Base-by-base conservation (phyloP, 2,797 vertebrate genomes). In the Gymnodraco acuticeps region DNA sequence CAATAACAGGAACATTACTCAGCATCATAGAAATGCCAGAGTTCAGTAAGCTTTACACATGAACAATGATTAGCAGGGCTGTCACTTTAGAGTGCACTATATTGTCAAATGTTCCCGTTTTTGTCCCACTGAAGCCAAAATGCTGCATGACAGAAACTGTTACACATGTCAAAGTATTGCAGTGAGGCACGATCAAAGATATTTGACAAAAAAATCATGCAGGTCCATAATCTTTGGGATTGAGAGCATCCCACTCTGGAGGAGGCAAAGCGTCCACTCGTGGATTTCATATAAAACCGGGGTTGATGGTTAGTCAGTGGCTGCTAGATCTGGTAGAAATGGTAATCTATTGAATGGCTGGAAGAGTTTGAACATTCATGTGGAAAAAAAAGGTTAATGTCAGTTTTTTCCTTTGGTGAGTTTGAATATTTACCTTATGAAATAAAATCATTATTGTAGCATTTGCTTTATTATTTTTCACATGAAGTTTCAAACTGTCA, bases 161-260 rank as follows among this genome's bases (percentile, higher is more conserved):
- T 61, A 48, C n/a, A 66, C 2, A 0, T 27, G 23, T 54, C 51
- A 59, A 73, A 84, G 19, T 56, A 74, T 70, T 82, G 10, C 64
- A 56, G 15, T 23, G 78, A 23, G 66, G 70, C 3, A 43, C 51
- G 2, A 69, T 53, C 33, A 65, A 75, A 45, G 10, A 66, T 46
- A 17, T 66, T 5, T 23, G 13, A 81, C n/a, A 59, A 65, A 70
- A 70, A 75, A 80, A 46, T 82, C 73, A 56, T 80, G 68, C 64
- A 81, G 68, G 65, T 90, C 74, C 58, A 15, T 75, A 54, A 81
- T 91, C 88, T 92, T 93, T 92, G 88, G 90, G 66, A 70, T 83
- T 64, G 65, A 59, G 56, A 73, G 66, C 47, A 12, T 70, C 70
- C 59, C 73, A 3, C 64, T 78, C 51, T 73, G 46, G 17, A 62